Conservation (phyloP, 2,888 invertebrate species). For the Cryptus armator region DNA sequence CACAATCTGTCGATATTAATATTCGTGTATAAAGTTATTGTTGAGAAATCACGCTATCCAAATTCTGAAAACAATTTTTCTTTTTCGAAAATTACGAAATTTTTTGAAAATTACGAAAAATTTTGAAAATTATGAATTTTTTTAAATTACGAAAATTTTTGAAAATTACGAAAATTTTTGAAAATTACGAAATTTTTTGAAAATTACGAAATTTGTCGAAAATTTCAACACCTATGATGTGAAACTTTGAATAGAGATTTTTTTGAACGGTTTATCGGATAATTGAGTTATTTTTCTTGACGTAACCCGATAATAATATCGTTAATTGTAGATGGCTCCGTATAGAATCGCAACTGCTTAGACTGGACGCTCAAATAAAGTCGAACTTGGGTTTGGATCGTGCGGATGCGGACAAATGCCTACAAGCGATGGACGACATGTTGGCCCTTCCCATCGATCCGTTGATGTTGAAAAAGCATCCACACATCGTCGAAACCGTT, state of each 20-base stretch:
- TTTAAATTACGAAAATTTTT: no score
- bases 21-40: not conserved
- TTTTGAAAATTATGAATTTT: no score
- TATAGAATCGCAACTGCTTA: constrained; percentile 89
- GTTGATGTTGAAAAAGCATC: constrained; percentile 93
- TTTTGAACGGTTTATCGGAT: no score
- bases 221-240: no score
- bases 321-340: constrained; percentile 86
- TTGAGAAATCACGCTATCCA: no score
- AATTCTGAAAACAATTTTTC: no score
- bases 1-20: not conserved
- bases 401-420: constrained; percentile 91
- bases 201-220: no score
- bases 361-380: constrained; percentile 89
- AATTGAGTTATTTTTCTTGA: not conserved
- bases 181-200: no score
- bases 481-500: constrained; percentile 92
- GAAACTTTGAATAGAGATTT: no score
- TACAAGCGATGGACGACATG: constrained; percentile 89
- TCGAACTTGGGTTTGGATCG: constrained; percentile 88
- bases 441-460: constrained; percentile 88
- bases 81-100: no score
- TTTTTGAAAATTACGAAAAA: no score
- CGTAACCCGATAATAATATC: not conserved
- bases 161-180: no score